These are phyloP conservation scores for Scaptomyza polygonia DNA, from an alignment of 2,888 invertebrate genomes.

Conservation along the genomic window DNA sequence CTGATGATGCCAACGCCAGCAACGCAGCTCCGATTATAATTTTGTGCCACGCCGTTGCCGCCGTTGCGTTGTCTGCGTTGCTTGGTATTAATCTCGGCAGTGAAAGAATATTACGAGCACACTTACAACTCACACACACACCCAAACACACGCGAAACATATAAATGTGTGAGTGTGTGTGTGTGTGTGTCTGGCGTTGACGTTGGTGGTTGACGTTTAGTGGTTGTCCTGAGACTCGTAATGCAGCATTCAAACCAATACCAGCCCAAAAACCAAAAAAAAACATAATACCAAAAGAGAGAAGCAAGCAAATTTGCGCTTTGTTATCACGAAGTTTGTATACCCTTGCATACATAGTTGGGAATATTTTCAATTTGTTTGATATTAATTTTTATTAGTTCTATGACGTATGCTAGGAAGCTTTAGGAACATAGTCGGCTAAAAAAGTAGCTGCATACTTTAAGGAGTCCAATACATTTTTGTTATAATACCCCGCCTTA, in stretches of 20 bases:
- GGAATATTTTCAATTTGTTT: no score
- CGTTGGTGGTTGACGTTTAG: slow-evolving; percentile 77
- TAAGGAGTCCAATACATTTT: no score
- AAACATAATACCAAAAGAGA: not conserved
- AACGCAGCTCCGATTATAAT: slow-evolving; percentile 57
- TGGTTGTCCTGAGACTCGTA: slow-evolving; percentile 67
- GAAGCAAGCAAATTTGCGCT: not conserved
- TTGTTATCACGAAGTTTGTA: no score
- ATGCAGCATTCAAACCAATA: slow-evolving; percentile 64
- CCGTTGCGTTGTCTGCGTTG: slow-evolving; percentile 36
- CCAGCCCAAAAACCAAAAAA: slow-evolving; percentile 23
- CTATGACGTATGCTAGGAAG: no score
- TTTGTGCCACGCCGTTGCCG: slow-evolving; percentile 48
- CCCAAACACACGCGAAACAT: not conserved
- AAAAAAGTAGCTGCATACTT: no score
- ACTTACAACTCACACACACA: slow-evolving; percentile 33
- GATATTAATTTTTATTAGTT: no score
- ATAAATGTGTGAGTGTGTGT: slow-evolving; percentile 55
- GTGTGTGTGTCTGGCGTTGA: slow-evolving; percentile 50
- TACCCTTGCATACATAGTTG: no score
- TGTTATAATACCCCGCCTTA: no score
- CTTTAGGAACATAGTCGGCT: no score
- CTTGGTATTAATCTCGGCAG: slow-evolving; percentile 61
- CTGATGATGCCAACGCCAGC: slow-evolving; percentile 30
- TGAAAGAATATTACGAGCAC: slow-evolving; percentile 59